These are phyloP conservation scores for Drosophila paramelanica DNA, from an alignment of 2,888 invertebrate species.

Conservation along the genomic window DNA sequence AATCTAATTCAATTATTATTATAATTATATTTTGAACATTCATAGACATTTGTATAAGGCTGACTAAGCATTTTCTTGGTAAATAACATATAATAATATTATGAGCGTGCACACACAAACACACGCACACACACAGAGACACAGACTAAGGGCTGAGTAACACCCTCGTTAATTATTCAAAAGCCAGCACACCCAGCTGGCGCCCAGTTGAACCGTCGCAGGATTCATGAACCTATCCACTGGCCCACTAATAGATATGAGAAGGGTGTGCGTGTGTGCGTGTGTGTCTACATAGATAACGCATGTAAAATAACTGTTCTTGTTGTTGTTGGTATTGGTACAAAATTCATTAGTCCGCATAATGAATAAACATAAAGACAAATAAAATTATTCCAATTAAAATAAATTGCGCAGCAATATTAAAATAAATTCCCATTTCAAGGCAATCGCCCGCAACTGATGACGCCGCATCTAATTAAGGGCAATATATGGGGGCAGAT, in stretches of 20 bases:
- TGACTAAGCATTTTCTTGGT: slow-evolving; percentile 81
- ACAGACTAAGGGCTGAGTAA: slow-evolving; percentile 60
- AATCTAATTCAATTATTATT: slow-evolving; percentile 82
- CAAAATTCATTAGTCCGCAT: slow-evolving; percentile 80
- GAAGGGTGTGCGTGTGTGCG: slow-evolving; percentile 9
- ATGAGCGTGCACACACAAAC: slow-evolving; percentile 64
- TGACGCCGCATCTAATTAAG: slow-evolving; percentile 69
- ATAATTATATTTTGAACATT: slow-evolving; percentile 82
- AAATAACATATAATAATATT: slow-evolving; percentile 81
- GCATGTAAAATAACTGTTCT: slow-evolving; percentile 45
- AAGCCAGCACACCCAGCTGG: slow-evolving; percentile 71
- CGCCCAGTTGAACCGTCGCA: slow-evolving; percentile 52
- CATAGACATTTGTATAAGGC: slow-evolving; percentile 81
- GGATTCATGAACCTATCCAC: slow-evolving; percentile 51
- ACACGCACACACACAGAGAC: slow-evolving; percentile 9
- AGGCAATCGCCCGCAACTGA: slow-evolving; percentile 48
- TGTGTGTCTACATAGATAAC: slow-evolving; percentile 60
- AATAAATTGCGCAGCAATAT: slow-evolving; percentile 81
- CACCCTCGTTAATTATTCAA: slow-evolving; percentile 80
- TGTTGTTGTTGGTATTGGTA: slow-evolving; percentile 59
- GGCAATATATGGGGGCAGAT: slow-evolving; percentile 39
- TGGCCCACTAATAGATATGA: slow-evolving; percentile 61
- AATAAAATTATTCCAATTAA: slow-evolving; percentile 82
- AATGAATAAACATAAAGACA: slow-evolving; percentile 82
- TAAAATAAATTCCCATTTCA: slow-evolving; percentile 72